phyloP scores from a whole-genome alignment of 1,140 invertebrate species.

The Pseudomyrmex flavicornis region DNA sequence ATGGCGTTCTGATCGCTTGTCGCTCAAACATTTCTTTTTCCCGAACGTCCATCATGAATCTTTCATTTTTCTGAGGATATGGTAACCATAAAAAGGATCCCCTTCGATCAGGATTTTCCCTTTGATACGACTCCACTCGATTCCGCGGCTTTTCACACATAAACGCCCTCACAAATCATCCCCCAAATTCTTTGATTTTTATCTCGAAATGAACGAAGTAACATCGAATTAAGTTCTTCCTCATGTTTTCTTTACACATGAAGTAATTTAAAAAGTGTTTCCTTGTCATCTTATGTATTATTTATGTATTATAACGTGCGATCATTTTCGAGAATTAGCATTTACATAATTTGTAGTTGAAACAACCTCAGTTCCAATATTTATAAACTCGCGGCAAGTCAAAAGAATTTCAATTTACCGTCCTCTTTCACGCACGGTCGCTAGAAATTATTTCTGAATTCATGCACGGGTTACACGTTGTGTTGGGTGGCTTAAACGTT shows the following conservation, averaged over 20 bases:
- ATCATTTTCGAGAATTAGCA: background rate
- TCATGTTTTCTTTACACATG: background rate
- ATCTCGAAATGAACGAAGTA: background rate
- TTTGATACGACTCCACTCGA: background rate
- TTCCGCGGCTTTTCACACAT: background rate
- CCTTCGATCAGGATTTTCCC: background rate
- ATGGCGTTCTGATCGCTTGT: constrained; percentile 31
- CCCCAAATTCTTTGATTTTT: background rate
- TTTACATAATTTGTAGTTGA: background rate
- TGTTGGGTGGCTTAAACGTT: background rate
- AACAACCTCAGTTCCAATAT: too few species aligned
- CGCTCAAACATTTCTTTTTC: constrained; percentile 33
- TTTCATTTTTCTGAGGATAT: constrained; percentile 43
- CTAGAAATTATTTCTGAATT: background rate
- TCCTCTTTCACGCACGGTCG: too few species aligned
- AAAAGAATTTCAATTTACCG: too few species aligned
- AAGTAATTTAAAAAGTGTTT: too few species aligned
- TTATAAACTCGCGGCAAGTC: too few species aligned
- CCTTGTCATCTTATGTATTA: background rate
- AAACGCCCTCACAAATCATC: background rate
- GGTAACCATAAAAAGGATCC: background rate
- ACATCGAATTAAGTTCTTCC: background rate
- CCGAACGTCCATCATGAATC: constrained; percentile 29
- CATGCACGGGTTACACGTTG: background rate
- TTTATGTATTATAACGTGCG: background rate